A percentile compares a stretch with the other conserved stretches of the same genome.
phyloP scores from a whole-genome alignment of 2,113 vertebrate genomes.

The Nothobranchius furzeri region DNA sequence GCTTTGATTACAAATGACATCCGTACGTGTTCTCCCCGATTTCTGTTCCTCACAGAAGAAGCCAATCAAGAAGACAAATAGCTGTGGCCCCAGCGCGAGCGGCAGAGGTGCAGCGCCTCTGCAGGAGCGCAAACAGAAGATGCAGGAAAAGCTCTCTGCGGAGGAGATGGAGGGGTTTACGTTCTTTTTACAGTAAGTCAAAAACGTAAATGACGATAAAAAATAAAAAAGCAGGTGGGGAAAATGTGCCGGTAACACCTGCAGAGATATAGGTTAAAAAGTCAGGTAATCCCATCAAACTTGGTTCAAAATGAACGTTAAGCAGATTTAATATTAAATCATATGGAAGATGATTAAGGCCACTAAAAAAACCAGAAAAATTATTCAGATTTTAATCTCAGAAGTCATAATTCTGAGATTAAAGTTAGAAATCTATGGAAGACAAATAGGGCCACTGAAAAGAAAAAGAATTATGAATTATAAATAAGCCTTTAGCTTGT shows the following conservation, averaged over 20 bases:
- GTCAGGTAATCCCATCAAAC: background rate
- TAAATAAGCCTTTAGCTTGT: no score
- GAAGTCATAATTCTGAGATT: no score
- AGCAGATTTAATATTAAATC: no score
- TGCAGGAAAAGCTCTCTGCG: constrained; percentile 59
- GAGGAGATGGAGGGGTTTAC: constrained; percentile 79
- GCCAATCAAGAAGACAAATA: constrained; percentile 79
- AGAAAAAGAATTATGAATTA: no score
- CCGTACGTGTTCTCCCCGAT: constrained; percentile 72
- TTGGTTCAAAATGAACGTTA: background rate
- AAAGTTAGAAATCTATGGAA: no score
- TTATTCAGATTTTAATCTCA: no score
- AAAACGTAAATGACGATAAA: constrained; percentile 23
- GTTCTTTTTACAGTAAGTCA: constrained; percentile 80
- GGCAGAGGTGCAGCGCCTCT: constrained; percentile 59
- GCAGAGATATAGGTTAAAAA: background rate
- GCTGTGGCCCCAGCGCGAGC: constrained; percentile 67
- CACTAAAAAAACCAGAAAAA: no score
- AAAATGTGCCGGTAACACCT: background rate
- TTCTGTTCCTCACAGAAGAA: constrained; percentile 78
- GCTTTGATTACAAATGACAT: constrained; percentile 81
- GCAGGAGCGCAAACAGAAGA: constrained; percentile 64
- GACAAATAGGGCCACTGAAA: no score
- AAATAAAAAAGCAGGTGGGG: constrained; percentile 7
- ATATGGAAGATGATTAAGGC: no score